phyloP scores from a whole-genome alignment of 2,888 invertebrate genomes.

The Dinocampus coccinellae region DNA sequence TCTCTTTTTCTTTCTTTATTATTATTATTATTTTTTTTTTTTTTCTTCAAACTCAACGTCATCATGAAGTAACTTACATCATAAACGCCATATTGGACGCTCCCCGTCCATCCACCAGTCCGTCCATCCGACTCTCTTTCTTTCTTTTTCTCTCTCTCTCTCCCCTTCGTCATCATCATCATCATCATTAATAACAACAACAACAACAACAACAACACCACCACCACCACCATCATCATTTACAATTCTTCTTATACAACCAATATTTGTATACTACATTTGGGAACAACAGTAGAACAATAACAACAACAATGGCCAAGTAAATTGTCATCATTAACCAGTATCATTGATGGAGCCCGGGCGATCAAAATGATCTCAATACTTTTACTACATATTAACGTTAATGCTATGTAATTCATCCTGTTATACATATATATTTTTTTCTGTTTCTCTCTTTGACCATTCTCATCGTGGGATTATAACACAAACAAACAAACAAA shows the following conservation, averaged over 20 bases:
- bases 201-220: too few relatives aligned
- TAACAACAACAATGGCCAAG: slow-evolving; percentile 10
- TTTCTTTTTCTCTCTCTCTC: too few relatives aligned
- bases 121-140: slow-evolving; percentile 35
- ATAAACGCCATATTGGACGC: slow-evolving; percentile 27
- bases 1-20: background rate
- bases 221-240: too few relatives aligned
- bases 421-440: slow-evolving; percentile 6
- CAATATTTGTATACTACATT: background rate
- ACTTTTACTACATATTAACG: slow-evolving; percentile 30
- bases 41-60: background rate
- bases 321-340: background rate
- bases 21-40: slow-evolving; percentile 4
- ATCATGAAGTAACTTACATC: background rate
- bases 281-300: slow-evolving; percentile 19
- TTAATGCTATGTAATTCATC: slow-evolving; percentile 17
- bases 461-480: background rate
- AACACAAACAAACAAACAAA: background rate
- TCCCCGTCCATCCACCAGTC: slow-evolving; percentile 30
- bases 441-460: slow-evolving; percentile 15
- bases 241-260: too few relatives aligned
- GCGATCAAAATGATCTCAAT: slow-evolving; percentile 39
- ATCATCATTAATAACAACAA: too few relatives aligned
- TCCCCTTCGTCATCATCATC: too few relatives aligned
- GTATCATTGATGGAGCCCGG: slow-evolving; percentile 14